Evolutionary conservation across 2,113 vertebrate genomes (phyloP), one percentile per base, ranked within the genome.

Genomic region (Anarhynchus alexandrinus): DNA sequence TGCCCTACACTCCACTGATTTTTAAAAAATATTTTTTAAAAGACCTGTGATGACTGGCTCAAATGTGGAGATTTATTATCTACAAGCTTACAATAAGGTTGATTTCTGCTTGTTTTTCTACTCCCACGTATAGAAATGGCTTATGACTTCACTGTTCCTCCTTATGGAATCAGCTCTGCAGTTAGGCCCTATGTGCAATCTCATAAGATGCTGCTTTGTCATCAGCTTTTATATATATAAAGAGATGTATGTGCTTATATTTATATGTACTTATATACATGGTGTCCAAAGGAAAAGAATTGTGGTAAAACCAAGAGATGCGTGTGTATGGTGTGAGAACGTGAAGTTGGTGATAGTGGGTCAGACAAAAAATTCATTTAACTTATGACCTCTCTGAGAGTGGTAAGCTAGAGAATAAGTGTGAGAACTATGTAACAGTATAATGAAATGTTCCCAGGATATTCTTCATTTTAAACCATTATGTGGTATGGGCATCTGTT

Each of bases 91-190:
- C 47, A 38, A 19, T 51, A 25, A 51, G 12, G 49, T 51, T 51
- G 49, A 51, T 86, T 76, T 82, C 23, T 88, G 3, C 17, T 51
- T 29, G 7, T 16, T 83, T 94, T 70, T 85, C 42, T 59, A 32
- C 19, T 80, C 3, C 19, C 15, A n/a, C 1, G 0, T 74, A 11
- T 13, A 27, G 25, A 45, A 74, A 72, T 20, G 3, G 9, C 17
- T 88, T 76, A 34, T 17, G 29, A 1, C 8, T 84, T 81, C 30
- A 66, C 10, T 17, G 7, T 83, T 81, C 69, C 38, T 66, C 25
- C 15, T 51, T 23, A n/a, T 8, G 3, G 40, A 76, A 47, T n/a
- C 18, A 42, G 4, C 7, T 61, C 30, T 76, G 20, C 42, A 61
- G 40, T 55, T 64, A 55, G 9, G 14, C 22, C 57, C 10, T 36